Percentiles rank a stretch among this genome's conserved stretches.
phyloP scores from a whole-genome alignment of 2,888 invertebrate species.

The Tyria jacobaeae region DNA sequence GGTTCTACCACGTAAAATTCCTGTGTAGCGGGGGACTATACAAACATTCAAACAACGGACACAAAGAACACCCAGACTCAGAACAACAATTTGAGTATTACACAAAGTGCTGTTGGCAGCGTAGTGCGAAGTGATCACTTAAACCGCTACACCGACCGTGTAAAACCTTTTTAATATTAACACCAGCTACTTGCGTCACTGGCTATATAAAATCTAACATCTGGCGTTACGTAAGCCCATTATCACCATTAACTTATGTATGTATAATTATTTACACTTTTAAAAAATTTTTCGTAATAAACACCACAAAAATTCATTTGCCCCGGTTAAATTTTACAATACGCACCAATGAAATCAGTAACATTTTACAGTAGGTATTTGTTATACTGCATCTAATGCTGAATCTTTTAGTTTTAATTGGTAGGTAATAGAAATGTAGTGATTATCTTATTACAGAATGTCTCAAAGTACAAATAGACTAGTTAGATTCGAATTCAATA shows the following conservation, averaged over 20 bases:
- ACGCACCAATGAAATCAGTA: constrained; percentile 4
- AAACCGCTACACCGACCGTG: too few relatives aligned
- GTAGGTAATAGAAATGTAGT: too few relatives aligned
- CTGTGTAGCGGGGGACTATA: too few relatives aligned
- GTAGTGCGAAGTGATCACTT: too few relatives aligned
- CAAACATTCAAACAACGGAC: too few relatives aligned
- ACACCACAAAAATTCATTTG: constrained; percentile 9
- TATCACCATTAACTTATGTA: constrained; percentile 17
- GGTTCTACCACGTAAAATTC: too few relatives aligned
- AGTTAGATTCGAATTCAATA: too few relatives aligned
- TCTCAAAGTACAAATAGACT: too few relatives aligned
- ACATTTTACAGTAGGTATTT: not conserved
- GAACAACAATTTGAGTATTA: too few relatives aligned
- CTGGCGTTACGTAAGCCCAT: constrained; percentile 13
- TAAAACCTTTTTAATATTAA: constrained; percentile 1
- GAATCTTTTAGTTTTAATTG: not conserved
- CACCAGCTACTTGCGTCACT: constrained; percentile 1
- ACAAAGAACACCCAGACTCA: too few relatives aligned
- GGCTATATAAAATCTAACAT: constrained; percentile 8
- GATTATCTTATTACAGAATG: too few relatives aligned
- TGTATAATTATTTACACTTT: constrained; percentile 11
- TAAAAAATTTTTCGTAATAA: constrained; percentile 15
- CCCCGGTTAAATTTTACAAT: constrained; percentile 13
- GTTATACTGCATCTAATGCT: not conserved
- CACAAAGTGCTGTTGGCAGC: too few relatives aligned